phyloP scores from a whole-genome alignment of 2,888 invertebrate genomes.

The Uloborus plumipes region DNA sequence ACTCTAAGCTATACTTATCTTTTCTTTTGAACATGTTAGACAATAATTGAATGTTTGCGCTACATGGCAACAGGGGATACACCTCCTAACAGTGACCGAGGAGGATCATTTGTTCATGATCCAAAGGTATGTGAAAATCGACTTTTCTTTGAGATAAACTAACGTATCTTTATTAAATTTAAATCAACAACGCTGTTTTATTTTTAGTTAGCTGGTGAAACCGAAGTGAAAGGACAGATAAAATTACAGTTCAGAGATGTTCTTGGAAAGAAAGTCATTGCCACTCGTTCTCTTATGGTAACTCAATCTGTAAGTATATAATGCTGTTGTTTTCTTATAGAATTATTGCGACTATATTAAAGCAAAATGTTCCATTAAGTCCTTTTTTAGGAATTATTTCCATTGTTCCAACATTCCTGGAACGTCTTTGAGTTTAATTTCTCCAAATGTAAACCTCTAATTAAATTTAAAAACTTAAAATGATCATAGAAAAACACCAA shows the following conservation, averaged over 20 bases:
- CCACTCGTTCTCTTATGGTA: conserved; percentile 77
- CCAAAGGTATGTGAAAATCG: conserved; percentile 76
- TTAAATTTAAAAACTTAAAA: too few species aligned
- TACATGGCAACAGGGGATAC: conserved; percentile 91
- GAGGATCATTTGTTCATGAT: conserved; percentile 88
- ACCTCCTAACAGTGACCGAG: conserved; percentile 84
- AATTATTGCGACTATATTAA: too few species aligned
- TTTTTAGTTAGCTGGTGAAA: conserved; percentile 76
- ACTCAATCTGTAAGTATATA: conserved; percentile 65
- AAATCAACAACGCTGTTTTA: neutral
- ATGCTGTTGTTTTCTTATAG: too few species aligned
- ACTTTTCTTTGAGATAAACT: neutral
- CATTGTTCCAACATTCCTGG: too few species aligned
- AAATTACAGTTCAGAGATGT: conserved; percentile 76
- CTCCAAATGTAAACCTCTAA: too few species aligned
- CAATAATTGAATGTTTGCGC: conserved; percentile 94
- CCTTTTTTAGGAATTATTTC: too few species aligned
- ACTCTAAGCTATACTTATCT: too few species aligned
- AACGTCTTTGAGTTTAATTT: too few species aligned
- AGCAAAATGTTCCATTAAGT: too few species aligned
- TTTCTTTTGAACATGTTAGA: conserved; percentile 70
- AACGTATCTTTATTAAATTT: neutral
- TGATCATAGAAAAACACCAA: too few species aligned
- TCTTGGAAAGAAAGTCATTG: conserved; percentile 77
- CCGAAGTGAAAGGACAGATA: conserved; percentile 74